Evolutionary conservation across 2,888 invertebrate genomes (phyloP).

Genomic region (Vanessa cardui): DNA sequence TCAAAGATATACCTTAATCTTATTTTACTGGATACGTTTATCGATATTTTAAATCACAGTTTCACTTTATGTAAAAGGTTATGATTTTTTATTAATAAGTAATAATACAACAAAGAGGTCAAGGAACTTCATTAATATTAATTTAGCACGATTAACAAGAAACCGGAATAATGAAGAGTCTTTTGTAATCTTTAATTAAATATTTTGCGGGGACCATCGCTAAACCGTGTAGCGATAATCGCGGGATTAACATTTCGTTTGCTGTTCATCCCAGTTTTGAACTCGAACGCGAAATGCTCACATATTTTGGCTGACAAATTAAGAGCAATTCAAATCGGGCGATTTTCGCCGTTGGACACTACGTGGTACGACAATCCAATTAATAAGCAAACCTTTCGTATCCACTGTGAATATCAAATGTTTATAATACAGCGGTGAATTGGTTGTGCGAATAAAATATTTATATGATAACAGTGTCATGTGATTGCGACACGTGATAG

Average conservation of each 20-base stretch:
- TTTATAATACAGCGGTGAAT: slow-evolving; percentile 45
- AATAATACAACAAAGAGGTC: background rate
- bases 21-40: background rate
- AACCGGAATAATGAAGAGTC: slow-evolving; percentile 1
- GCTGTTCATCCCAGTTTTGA: slow-evolving; percentile 5
- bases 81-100: background rate
- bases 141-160: background rate
- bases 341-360: slow-evolving; percentile 34
- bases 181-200: slow-evolving; percentile 7
- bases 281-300: slow-evolving; percentile 2
- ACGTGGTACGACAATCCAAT: slow-evolving; percentile 43
- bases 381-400: slow-evolving; percentile 45
- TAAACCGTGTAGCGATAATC: slow-evolving; percentile 1
- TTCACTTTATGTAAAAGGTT: background rate
- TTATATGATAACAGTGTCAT: slow-evolving; percentile 48
- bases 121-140: background rate
- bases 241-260: slow-evolving; percentile 18
- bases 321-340: slow-evolving; percentile 71
- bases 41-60: background rate
- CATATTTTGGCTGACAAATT: slow-evolving; percentile 52
- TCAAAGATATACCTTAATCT: background rate
- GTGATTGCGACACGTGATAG: slow-evolving; percentile 32
- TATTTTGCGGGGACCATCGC: background rate
- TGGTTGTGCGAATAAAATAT: slow-evolving; percentile 45
- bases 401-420: slow-evolving; percentile 76